Base-by-base conservation (phyloP, 1,140 invertebrate species). In the Scylla paramamosain region DNA sequence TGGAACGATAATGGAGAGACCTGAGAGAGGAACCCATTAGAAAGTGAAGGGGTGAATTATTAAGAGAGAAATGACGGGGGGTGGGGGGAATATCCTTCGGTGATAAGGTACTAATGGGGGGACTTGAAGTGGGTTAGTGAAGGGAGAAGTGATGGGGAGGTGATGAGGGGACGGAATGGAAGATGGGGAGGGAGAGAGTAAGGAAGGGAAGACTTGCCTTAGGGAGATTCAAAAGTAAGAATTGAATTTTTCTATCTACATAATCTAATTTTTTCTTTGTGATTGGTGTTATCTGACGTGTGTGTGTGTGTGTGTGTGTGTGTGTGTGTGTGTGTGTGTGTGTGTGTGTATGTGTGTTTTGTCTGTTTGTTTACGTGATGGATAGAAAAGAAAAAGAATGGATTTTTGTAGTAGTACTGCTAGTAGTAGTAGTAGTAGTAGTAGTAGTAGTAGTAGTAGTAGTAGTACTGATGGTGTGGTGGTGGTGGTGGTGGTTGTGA, bases 161-260 rank as follows among this genome's bases (percentile, higher is more conserved):
- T n/a, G 29, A 39, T 4, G 14, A 39, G 77, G 77, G 67, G 14
- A 32, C 20, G 39, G 31, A 28, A n/a, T n/a, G 16, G 31, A 59
- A 12, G 29, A 20, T 0, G 4, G 83, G n/a, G 10, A 7, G 31
- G 83, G 48, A 52, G 90, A 45, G 16, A 52, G 46, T 45, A 10
- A n/a, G 46, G 48, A n/a, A 10, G 90, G 46, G 59, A 52, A 28
- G 46, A 29, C 8, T 32, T 32, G n/a, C n/a, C n/a, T 29, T 10
- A 32, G n/a, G 83, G 86, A 10, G 48, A 91, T 52, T 91, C 46
- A 91, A 52, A 46, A 59, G 89, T 46, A 52, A 91, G 48, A 52
- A 91, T 91, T 91, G 39, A 91, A 91, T 91, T 91, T 91, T 91
- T 52, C 31, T 91, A 91, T 91, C 89, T 91, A 52, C 89, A 91